Evolutionary conservation across 1,140 invertebrate genomes (phyloP), one percentile per base, ranked within the genome.

Genomic region (Anastatus disparis): DNA sequence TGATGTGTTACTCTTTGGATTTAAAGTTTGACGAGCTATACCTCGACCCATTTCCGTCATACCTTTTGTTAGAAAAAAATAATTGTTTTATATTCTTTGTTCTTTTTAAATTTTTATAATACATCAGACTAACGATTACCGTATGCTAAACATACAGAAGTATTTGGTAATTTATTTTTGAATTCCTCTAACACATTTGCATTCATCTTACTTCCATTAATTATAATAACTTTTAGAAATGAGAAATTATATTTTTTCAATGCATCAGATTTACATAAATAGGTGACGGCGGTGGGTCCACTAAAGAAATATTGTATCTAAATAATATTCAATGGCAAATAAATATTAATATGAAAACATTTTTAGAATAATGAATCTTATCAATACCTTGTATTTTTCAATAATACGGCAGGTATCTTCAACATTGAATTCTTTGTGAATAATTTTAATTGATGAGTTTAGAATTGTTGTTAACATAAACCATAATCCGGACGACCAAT

Each of bases 1-100:
- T 9, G 81, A 78, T 26, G 75, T 70, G 9, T 35, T n/a, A 58
- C 74, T 77, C 17, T 26, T 40, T 15, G 69, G 42, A 9, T 17
- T 48, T 20, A 53, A 48, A 24, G 52, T 53, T 13, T 63, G 42
- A 20, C 72, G 26, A 3, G 17, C 50, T 10, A 15, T 31, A 12
- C 35, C 29, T 29, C 17, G 26, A 10, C 77, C 58, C 0, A 72
- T 31, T 44, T 85, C 85, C 7, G 81, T 84, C 53, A 81, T 79
- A 2, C 84, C 82, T 35, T n/a, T n/a, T n/a, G n/a, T n/a, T n/a
- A n/a, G 31, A 6, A 35, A 6, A 6, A 35, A 35, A 35, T 35
- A 6, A 6, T 10, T 6, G 31, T 6, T 35, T 35, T 35, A 35
- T 6, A 6, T 35, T 35, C 4, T 6, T 6, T 10, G 31, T n/a